phyloP scores from a whole-genome alignment of 1,140 invertebrate species.

The Whitmania pigra region DNA sequence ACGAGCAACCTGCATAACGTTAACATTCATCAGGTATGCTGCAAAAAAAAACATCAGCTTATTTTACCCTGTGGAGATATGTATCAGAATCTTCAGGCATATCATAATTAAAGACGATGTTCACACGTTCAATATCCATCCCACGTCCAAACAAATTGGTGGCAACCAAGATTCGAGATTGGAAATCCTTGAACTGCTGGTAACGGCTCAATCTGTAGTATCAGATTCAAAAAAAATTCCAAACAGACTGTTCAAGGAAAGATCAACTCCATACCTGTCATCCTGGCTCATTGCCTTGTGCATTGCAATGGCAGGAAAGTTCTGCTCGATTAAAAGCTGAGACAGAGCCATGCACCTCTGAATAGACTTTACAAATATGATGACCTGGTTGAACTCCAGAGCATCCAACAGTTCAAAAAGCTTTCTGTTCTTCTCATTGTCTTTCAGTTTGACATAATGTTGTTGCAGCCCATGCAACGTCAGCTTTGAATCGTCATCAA shows the following conservation, averaged over 20 bases:
- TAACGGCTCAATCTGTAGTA: constrained; percentile 57
- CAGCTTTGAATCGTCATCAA: constrained; percentile 97
- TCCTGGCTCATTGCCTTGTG: constrained; percentile 97
- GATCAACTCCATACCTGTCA: constrained; percentile 52
- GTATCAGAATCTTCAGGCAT: constrained; percentile 99
- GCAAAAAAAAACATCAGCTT: not conserved
- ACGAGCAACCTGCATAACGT: constrained; percentile 58
- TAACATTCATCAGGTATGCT: not conserved
- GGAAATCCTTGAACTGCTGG: constrained; percentile 99
- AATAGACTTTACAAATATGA: constrained; percentile 98
- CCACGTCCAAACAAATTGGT: constrained; percentile 93
- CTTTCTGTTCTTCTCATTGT: constrained; percentile 99
- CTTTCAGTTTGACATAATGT: constrained; percentile 98
- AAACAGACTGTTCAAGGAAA: not conserved
- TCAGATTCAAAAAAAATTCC: not conserved
- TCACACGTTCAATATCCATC: constrained; percentile 65
- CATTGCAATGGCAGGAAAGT: constrained; percentile 98
- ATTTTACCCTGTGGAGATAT: constrained; percentile 75
- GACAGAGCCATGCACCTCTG: constrained; percentile 93
- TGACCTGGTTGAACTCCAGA: constrained; percentile 88
- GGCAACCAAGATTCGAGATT: constrained; percentile 92
- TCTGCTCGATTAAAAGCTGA: constrained; percentile 90
- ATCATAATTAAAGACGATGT: constrained; percentile 99
- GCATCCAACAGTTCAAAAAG: constrained; percentile 96
- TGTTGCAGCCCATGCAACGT: constrained; percentile 97